Evolutionary conservation across 2,888 invertebrate species (phyloP).

Genomic region (Resseliella maxima): DNA sequence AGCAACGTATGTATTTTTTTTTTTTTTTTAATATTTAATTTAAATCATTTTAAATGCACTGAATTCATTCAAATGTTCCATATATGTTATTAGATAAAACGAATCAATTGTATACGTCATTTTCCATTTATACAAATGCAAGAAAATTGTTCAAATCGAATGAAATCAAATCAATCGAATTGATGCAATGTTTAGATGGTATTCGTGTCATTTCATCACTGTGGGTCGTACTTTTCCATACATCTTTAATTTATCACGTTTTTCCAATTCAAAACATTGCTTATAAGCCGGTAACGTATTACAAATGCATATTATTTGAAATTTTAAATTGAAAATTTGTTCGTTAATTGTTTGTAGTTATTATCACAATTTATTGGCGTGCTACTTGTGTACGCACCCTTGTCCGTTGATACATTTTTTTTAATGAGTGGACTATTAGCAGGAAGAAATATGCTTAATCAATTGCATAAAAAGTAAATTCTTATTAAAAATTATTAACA

Average conservation of each 20-base stretch:
- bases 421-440: slow-evolving; percentile 72
- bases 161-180: slow-evolving; percentile 64
- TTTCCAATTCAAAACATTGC: slow-evolving; percentile 61
- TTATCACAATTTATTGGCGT: neutral
- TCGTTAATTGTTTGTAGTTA: neutral
- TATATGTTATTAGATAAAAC: neutral
- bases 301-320: no score
- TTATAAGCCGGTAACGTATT: slow-evolving; percentile 57
- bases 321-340: neutral
- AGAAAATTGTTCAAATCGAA: slow-evolving; percentile 67
- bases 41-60: neutral
- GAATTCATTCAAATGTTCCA: neutral
- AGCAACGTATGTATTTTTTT: neutral
- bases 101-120: neutral
- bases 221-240: slow-evolving; percentile 69
- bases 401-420: slow-evolving; percentile 76
- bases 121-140: slow-evolving; percentile 64
- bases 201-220: slow-evolving; percentile 68
- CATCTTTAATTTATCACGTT: slow-evolving; percentile 60
- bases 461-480: slow-evolving; percentile 65
- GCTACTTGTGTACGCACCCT: slow-evolving; percentile 66
- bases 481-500: no score
- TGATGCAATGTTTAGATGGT: slow-evolving; percentile 68
- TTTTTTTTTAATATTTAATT: no score
- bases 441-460: slow-evolving; percentile 67